Evolutionary conservation across 2,888 invertebrate genomes (phyloP), one percentile per base, ranked within the genome.

Genomic region (Hoplodrina blanda): DNA sequence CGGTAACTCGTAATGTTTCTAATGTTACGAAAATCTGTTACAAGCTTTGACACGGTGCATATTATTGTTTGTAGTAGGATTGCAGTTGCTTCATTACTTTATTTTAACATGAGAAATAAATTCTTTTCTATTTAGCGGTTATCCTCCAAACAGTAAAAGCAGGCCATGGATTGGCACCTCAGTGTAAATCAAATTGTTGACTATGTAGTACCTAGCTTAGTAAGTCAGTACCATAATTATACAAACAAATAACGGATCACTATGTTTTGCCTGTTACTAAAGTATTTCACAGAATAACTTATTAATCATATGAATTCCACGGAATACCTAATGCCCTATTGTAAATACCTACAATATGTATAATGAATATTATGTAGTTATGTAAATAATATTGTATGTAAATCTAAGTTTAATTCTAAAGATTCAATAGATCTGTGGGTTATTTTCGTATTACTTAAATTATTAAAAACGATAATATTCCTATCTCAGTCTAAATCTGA

Each of bases 231-330:
- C 46, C 20, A 53, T 25, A 25, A 25, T 25, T 3, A 53, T 19
- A 7, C 17, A 61, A n/a, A 53, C 46, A 30, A 60, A 53, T 33
- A 7, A 25, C 25, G 1, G 15, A 25, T 30, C 13, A 17, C 1
- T 59, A 17, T 19, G 17, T 46, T 25, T 37, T 60, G 41, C 15
- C 30, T 11, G 30, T 8, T 55, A n/a, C 46, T 49, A n/a, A 44
- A 13, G 20, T 15, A 50, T 50, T 73, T 50, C 33, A 13, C 50
- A 20, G 56, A 52, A 68, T 50, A 41, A 46, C 46, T 1, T 46
- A 67, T 67, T 50, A 63, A 20, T 63, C 54, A 72, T 41, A 30
- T 49, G 25, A 41, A 54, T 54, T 54, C 17, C 49, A 61, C 4
- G 3, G 19, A 62, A 71, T 62, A n/a, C n/a, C n/a, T n/a, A 33